These are phyloP conservation scores for Calonectris borealis DNA, from an alignment of 2,113 vertebrate genomes.

Conservation along the genomic window DNA sequence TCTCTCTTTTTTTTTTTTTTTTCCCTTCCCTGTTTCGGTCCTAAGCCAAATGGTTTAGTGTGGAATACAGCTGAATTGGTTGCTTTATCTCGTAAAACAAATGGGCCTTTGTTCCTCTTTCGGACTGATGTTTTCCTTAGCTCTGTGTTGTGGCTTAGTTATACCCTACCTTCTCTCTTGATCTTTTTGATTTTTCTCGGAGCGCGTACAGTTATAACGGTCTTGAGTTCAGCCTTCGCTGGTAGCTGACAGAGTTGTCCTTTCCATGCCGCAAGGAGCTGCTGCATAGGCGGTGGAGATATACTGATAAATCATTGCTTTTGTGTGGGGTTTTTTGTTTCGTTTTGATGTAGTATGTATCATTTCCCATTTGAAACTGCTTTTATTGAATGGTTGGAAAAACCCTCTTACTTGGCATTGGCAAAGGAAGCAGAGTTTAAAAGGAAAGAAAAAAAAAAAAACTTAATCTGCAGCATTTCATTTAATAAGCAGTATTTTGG, in stretches of 20 bases:
- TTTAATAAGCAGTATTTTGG: constrained; percentile 47
- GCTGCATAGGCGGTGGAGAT: neutral
- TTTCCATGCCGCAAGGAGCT: neutral
- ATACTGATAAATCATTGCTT: neutral
- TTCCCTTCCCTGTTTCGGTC: neutral
- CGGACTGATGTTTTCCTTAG: neutral
- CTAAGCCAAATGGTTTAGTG: neutral
- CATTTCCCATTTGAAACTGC: constrained; percentile 31
- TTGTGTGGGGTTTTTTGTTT: neutral
- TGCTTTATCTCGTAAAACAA: constrained; percentile 24
- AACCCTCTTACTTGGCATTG: constrained; percentile 27
- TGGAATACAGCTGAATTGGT: neutral
- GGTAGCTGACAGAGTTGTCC: neutral
- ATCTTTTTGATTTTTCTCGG: neutral
- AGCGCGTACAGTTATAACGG: rapidly evolving
- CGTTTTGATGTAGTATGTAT: neutral
- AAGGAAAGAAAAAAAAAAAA: neutral
- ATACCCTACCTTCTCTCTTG: neutral
- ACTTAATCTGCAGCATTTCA: neutral
- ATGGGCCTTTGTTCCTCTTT: neutral
- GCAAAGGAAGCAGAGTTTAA: constrained; percentile 32
- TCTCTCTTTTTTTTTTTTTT: neutral
- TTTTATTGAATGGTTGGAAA: constrained; percentile 44
- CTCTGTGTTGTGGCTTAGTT: neutral
- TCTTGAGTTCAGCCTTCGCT: neutral